Base-by-base conservation (phyloP, 2,113 vertebrate genomes). In the Cichladusa arquata region DNA sequence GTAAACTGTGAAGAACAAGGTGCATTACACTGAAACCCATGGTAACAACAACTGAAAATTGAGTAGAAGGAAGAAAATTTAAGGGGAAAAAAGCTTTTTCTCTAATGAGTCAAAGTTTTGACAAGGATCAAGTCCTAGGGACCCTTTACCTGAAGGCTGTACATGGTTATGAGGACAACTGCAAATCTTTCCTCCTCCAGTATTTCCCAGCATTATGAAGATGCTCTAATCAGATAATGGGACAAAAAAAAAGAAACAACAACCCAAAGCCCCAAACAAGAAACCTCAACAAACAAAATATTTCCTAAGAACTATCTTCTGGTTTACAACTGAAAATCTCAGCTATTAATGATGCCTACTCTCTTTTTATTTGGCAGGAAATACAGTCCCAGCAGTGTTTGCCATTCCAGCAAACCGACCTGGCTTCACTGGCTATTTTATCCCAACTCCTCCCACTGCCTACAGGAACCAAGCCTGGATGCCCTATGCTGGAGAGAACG, bases 401-500 rank as follows among this genome's bases (percentile, higher is more conserved):
- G 98, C 99, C 97, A 99, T 99, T 95, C 99, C 99, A 94, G 99
- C 99, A 95, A 98, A 98, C 97, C 98, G 98, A 95, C 95, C 99
- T 3, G 99, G 98, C 92, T 99, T 99, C 97, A 98, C 99, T 0
- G 99, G 99, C 87, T 99, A 99, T 97, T 99, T 99, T 91, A 98
- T 99, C 90, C 99, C 99, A 65, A 98, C 99, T 2, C 98, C 99
- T 25, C 98, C 99, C 71, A 98, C 98, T 0, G 99, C 99, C 62
- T 99, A 99, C 91, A 98, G 99, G 95, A 99, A 98, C 96, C 99
- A 99, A 34, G 99, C 98, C 93, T 99, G 99, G 99, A 99, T 99
- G 99, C 99, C 99, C 79, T 99, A 99, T 34, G 98, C 99, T 23
- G 99, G 98, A 72, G 99, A 99, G 77, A 99, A 98, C 14, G 99